A percentile compares a stretch with the other conserved stretches of the same genome.
Evolutionary conservation across 2,888 invertebrate species (phyloP).

Genomic region (Carabus problematicus): DNA sequence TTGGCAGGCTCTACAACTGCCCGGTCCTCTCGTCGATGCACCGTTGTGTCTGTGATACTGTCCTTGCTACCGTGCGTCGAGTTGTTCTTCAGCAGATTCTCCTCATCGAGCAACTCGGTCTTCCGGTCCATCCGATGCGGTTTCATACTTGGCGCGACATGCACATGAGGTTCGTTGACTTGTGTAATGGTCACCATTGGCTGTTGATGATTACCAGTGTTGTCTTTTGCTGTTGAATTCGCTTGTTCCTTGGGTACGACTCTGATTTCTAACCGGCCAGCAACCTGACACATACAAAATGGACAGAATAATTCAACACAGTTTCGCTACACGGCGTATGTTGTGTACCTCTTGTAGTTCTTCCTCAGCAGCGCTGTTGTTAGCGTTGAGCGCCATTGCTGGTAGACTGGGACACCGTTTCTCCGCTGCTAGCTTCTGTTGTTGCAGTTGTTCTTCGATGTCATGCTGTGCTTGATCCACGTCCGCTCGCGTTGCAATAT

Average conservation of each 20-base stretch:
- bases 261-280: constrained; percentile 82
- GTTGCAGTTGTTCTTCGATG: constrained; percentile 53
- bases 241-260: constrained; percentile 65
- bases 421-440: constrained; percentile 55
- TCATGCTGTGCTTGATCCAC: constrained; percentile 50
- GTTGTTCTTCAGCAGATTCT: constrained; percentile 28
- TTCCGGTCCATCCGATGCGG: constrained; percentile 1
- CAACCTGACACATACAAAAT: constrained; percentile 61
- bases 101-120: constrained; percentile 15
- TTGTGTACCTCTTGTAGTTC: constrained; percentile 58
- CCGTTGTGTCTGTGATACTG: constrained; percentile 16
- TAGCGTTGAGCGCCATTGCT: constrained; percentile 48
- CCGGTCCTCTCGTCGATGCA: constrained; percentile 2
- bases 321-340: no score
- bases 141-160: not conserved
- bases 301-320: no score
- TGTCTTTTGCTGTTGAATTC: not conserved
- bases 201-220: constrained; percentile 1
- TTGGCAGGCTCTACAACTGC: constrained; percentile 18
- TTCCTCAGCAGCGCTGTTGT: constrained; percentile 48
- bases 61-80: constrained; percentile 33
- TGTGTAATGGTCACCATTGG: constrained; percentile 13
- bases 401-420: constrained; percentile 55
- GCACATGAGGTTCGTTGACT: constrained; percentile 17
- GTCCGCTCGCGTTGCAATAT: constrained; percentile 70